Evolutionary conservation across 2,113 vertebrate genomes (phyloP), one percentile per base, ranked within the genome.

Genomic region (Rhineura floridana): DNA sequence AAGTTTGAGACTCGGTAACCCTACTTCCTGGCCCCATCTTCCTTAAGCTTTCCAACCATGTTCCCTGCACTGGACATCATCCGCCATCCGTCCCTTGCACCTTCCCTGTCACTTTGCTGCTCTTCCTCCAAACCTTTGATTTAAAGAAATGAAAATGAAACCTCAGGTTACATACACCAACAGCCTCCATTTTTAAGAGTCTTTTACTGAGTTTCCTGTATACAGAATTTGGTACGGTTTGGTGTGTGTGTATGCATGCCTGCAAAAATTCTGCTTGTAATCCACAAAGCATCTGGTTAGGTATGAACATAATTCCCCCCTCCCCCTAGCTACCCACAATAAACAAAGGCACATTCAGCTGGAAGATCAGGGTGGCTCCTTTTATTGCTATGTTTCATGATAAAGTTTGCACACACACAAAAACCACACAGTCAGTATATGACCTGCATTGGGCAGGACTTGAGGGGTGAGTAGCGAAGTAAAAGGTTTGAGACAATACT

Each of bases 361-460:
- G 17, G 87, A 88, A 77, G 72, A 70, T 88, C 72, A 83, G 75
- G 81, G n/a, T 83, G 87, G 81, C 62, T 88, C 80, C 80, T 88
- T 88, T 88, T 88, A 88, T 88, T 88, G 87, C 87, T 88, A 48
- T 67, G 87, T 88, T 88, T 72, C 87, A 88, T 83, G 87, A 88
- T 76, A 88, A 42, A 88, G 81, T 77, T 30, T 52, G 59, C 80
- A 82, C 6, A 75, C 42, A 2, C n/a, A 42, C 9, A 88, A n/a
- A 73, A 73, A 88, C 67, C 73, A 88, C 73, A 88, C 87, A 83
- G 44, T 67, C 72, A 42, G 36, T 69, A 83, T 39, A 77, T 76
- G 42, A 88, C 87, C 72, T 10, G 72, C 81, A 52, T 5, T 39
- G 46, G 73, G 73, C 73, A 78, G 59, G 33, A 36, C 46, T 50